Evolutionary conservation across 2,888 invertebrate genomes (phyloP).

Genomic region (Drosophila leonis): DNA sequence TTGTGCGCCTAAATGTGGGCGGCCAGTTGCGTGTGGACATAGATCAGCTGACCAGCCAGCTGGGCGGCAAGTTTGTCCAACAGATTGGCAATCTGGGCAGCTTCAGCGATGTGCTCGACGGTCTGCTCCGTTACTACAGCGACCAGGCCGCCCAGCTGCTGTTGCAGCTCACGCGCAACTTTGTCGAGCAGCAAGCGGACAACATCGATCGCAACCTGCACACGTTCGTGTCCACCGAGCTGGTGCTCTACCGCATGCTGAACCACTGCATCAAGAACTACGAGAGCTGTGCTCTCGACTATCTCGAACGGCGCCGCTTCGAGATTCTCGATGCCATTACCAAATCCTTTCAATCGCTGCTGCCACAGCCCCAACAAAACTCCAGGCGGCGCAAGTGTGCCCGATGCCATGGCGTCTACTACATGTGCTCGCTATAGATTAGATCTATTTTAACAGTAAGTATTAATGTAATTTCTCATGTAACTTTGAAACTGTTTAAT

Average conservation of each 20-base stretch:
- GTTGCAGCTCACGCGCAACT: conserved; percentile 64
- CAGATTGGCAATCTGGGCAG: conserved; percentile 67
- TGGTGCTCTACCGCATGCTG: conserved; percentile 73
- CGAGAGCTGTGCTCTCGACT: conserved; percentile 50
- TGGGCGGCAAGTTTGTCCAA: conserved; percentile 72
- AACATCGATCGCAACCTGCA: conserved; percentile 59
- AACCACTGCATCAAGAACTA: conserved; percentile 68
- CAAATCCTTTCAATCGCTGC: conserved; percentile 59
- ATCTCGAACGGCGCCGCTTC: conserved; percentile 41
- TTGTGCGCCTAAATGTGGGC: conserved; percentile 19
- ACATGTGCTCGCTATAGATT: conserved; percentile 44
- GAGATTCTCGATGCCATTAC: conserved; percentile 41
- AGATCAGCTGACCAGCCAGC: conserved; percentile 33
- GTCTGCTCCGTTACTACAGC: conserved; percentile 62
- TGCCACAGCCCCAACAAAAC: conserved; percentile 25
- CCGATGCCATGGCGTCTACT: conserved; percentile 50
- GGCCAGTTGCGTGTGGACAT: conserved; percentile 40
- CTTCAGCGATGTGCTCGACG: conserved; percentile 69
- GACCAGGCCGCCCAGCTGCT: conserved; percentile 56
- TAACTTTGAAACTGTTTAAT: not conserved
- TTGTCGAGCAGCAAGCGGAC: conserved; percentile 71
- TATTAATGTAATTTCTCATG: conserved; percentile 4
- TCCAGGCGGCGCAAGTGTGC: conserved; percentile 32
- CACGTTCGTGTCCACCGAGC: conserved; percentile 76
- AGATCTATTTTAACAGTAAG: no score